Evolutionary conservation across 2,888 invertebrate species (phyloP).

Genomic region (Chymomyza amoena): DNA sequence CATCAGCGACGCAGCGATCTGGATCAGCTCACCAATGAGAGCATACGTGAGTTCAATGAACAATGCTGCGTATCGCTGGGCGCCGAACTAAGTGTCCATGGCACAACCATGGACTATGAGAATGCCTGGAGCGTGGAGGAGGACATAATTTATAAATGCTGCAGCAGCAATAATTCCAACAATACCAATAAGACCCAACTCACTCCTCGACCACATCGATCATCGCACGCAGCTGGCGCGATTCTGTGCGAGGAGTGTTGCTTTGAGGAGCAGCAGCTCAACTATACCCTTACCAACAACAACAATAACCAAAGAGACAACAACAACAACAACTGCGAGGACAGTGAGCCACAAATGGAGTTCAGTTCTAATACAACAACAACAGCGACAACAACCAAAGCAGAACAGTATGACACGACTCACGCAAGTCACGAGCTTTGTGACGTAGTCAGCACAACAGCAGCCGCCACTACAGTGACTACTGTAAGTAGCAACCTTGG

Average conservation of each 20-base stretch:
- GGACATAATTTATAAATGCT: constrained; percentile 69
- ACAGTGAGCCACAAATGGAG: not conserved
- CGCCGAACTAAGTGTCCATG: constrained; percentile 64
- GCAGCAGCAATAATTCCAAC: constrained; percentile 36
- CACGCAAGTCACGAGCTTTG: not conserved
- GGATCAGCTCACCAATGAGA: constrained; percentile 76
- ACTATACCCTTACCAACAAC: constrained; percentile 16
- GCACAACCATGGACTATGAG: constrained; percentile 61
- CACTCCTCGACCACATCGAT: constrained; percentile 10
- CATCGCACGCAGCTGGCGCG: constrained; percentile 7
- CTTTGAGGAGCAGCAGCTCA: constrained; percentile 54
- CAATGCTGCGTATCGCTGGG: constrained; percentile 76
- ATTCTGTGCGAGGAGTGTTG: constrained; percentile 59
- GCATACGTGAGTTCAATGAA: constrained; percentile 74
- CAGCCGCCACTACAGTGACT: constrained; percentile 3
- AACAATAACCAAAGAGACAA: constrained; percentile 50
- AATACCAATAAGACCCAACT: not conserved
- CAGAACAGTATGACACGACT: constrained; percentile 25
- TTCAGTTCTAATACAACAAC: constrained; percentile 11
- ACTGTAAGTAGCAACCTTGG: constrained; percentile 3
- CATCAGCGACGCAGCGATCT: constrained; percentile 68
- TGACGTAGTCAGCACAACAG: not conserved
- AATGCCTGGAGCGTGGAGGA: constrained; percentile 76
- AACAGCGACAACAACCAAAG: constrained; percentile 30
- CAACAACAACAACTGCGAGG: constrained; percentile 42